These are phyloP conservation scores for Basileuterus tristriatus DNA, from an alignment of 2,797 vertebrate species.

Conservation along the genomic window DNA sequence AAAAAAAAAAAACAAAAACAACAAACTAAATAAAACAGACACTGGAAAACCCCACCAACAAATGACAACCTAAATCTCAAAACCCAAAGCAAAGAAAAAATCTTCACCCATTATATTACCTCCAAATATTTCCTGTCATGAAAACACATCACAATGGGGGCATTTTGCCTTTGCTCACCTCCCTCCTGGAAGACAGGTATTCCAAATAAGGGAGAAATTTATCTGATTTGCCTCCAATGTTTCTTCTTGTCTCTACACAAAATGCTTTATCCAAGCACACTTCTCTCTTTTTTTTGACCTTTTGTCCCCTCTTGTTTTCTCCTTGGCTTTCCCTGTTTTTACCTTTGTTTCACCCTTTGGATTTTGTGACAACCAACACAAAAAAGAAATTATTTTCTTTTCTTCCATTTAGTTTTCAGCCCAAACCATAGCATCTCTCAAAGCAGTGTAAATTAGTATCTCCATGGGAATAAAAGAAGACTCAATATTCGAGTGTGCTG, in stretches of 20 bases:
- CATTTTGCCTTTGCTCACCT: not conserved
- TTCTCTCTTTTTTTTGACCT: not conserved
- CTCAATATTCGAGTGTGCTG: not conserved
- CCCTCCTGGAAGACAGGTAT: not conserved
- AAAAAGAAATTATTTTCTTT: not conserved
- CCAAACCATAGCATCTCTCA: not conserved
- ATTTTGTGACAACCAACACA: not conserved
- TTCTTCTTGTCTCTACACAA: not conserved
- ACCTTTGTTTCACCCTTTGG: not conserved
- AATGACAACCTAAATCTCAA: not conserved
- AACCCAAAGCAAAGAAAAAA: not conserved
- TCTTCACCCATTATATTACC: not conserved
- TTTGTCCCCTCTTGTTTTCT: not conserved
- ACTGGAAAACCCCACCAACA: accelerated
- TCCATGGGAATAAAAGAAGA: not conserved
- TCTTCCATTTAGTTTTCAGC: not conserved
- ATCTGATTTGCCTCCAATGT: not conserved
- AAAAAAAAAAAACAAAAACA: not conserved
- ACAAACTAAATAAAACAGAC: not conserved
- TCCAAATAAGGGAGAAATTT: not conserved
- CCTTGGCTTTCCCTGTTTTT: not conserved
- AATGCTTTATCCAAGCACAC: not conserved
- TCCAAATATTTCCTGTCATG: not conserved
- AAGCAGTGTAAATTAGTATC: not conserved
- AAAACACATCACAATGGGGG: not conserved